A percentile compares a stretch with the other conserved stretches of the same genome.
Evolutionary conservation across 2,113 vertebrate species (phyloP).

Genomic region (Falco punctatus): DNA sequence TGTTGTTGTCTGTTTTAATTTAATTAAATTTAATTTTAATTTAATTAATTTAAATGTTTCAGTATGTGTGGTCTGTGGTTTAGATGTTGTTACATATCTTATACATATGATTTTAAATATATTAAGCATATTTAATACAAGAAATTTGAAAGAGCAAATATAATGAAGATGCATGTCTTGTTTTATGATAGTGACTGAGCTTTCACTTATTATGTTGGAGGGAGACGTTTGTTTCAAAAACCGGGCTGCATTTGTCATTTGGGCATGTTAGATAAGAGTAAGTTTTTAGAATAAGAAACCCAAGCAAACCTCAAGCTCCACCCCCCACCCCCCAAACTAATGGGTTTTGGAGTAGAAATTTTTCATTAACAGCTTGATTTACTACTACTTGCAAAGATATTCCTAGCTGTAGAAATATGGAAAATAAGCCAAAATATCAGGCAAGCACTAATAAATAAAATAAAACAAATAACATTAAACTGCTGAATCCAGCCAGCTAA

Average conservation of each 20-base stretch:
- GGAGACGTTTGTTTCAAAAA: neutral
- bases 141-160: neutral
- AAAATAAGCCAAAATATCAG: no score
- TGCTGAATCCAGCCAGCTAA: no score
- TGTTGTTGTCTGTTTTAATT: neutral
- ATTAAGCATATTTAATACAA: neutral
- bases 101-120: neutral
- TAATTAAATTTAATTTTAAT: neutral
- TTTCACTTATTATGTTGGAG: neutral
- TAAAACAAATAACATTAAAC: no score
- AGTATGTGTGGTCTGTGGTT: neutral
- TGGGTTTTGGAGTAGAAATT: no score
- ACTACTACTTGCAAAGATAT: no score
- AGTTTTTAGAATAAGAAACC: neutral
- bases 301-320: neutral
- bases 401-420: no score
- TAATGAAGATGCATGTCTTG: neutral
- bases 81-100: neutral
- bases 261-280: neutral
- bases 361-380: no score
- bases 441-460: no score
- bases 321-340: rapidly evolving
- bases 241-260: neutral
- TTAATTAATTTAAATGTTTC: neutral
- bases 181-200: neutral